phyloP scores from a whole-genome alignment of 2,888 invertebrate genomes.

The Polydrusus pterygomalis region DNA sequence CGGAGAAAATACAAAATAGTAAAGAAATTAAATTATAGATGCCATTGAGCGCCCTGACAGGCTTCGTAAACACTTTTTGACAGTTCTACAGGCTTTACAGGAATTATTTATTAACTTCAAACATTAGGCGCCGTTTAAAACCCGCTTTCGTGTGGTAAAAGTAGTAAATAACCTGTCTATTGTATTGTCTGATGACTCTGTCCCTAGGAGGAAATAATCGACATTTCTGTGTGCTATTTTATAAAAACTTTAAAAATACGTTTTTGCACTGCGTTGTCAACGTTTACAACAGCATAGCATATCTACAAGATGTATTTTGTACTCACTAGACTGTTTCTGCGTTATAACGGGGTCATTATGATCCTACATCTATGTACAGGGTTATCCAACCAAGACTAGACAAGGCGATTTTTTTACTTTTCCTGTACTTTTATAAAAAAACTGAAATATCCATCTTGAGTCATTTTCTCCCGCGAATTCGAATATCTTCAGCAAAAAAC shows the following conservation, averaged over 20 bases:
- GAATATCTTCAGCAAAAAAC: too few species aligned
- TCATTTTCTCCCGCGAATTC: too few species aligned
- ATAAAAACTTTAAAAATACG: too few species aligned
- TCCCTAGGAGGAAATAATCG: constrained; percentile 37
- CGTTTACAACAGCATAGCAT: background rate
- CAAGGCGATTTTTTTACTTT: too few species aligned
- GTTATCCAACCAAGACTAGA: too few species aligned
- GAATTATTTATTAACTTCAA: constrained; percentile 52
- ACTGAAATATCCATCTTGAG: too few species aligned
- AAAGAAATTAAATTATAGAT: constrained; percentile 52
- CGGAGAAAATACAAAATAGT: constrained; percentile 42
- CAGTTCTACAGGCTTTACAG: constrained; percentile 42
- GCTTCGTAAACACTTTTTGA: constrained; percentile 50
- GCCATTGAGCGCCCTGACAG: constrained; percentile 41
- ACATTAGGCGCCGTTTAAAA: constrained; percentile 40
- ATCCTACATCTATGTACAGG: too few species aligned
- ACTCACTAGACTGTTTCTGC: too few species aligned
- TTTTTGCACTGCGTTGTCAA: background rate
- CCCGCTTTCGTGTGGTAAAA: constrained; percentile 40
- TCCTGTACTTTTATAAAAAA: too few species aligned
- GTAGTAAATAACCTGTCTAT: constrained; percentile 41
- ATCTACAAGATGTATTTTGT: too few species aligned
- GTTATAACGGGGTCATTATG: too few species aligned
- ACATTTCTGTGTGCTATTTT: background rate
- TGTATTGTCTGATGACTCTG: constrained; percentile 23